Conservation (phyloP, 2,797 vertebrate species). For the Lagodon rhomboides region DNA sequence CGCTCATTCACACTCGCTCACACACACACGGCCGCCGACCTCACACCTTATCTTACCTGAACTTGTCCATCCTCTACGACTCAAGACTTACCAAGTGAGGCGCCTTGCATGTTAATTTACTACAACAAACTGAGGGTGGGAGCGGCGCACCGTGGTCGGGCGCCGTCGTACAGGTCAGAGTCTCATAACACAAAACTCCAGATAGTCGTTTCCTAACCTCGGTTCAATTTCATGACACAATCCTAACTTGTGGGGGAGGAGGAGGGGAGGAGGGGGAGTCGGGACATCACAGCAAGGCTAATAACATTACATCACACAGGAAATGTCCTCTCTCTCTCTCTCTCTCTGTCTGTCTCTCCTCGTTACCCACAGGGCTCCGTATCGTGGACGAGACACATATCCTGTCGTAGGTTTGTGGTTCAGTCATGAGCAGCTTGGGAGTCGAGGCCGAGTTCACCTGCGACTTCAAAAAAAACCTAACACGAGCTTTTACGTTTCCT, state of each 20-base stretch:
- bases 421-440: slow-evolving; percentile 65
- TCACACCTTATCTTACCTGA: slow-evolving; percentile 91
- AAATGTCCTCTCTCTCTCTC: slow-evolving; percentile 34
- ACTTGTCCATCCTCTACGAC: slow-evolving; percentile 86
- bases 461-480: slow-evolving; percentile 7
- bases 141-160: slow-evolving; percentile 9
- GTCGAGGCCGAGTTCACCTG: slow-evolving; percentile 41
- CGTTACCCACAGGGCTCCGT: slow-evolving; percentile 9
- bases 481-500: background rate
- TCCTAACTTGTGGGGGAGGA: slow-evolving; percentile 14
- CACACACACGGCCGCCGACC: slow-evolving; percentile 51
- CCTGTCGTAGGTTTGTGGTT: slow-evolving; percentile 29
- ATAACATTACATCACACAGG: slow-evolving; percentile 72
- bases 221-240: slow-evolving; percentile 48
- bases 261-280: slow-evolving; percentile 22
- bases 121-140: slow-evolving; percentile 58
- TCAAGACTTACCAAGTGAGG: slow-evolving; percentile 65
- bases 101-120: slow-evolving; percentile 62
- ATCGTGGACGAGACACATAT: slow-evolving; percentile 12
- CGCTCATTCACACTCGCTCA: slow-evolving; percentile 13
- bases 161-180: slow-evolving; percentile 24
- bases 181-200: slow-evolving; percentile 44
- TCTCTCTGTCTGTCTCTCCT: background rate
- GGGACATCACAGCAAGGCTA: slow-evolving; percentile 70
- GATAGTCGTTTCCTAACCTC: slow-evolving; percentile 4